Base-by-base conservation (phyloP, 2,797 vertebrate genomes). In the Sebastes vulpes region DNA sequence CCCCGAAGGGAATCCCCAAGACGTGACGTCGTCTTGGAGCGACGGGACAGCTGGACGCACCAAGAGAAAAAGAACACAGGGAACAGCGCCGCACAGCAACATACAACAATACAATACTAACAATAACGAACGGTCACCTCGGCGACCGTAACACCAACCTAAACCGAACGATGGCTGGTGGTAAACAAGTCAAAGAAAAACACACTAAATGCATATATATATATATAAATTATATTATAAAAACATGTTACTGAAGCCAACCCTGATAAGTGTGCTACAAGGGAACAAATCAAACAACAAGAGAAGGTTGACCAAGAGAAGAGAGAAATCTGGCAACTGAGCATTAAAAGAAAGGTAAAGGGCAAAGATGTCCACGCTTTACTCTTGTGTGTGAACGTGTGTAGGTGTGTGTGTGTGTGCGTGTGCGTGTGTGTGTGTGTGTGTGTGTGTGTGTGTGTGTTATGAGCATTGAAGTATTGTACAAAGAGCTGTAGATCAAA, bases 401-500 rank as follows among this genome's bases (percentile, higher is more conserved):
- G 63, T 61, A 42, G 28, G 59, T 50, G 65, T 70, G 18, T 21
- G 73, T 70, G 69, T 48, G 54, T 70, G 58, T 66, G 58, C n/a
- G 65, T 70, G n/a, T 18, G 73, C 57, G 65, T 65, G 31, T 6
- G 28, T 26, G 32, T 12, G n/a, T 12, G 73, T 65, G 67, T 67
- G 69, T 48, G 56, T 70, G 53, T 50, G 38, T 56, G 61, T 61
- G 48, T 31, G 52, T 66, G 57, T 67, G 48, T 74, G 68, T 48
- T 64, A 53, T 82, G 70, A 57, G 28, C 61, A 79, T 18, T 87
- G 86, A 79, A 82, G 61, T 70, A 72, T 31, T 75, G 54, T 87
- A 87, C 78, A 87, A 76, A 88, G 79, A 75, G 64, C 56, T 67
- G 59, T 48, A 75, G 73, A 83, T 85, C 89, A 87, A 87, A 75